Evolutionary conservation across 2,797 vertebrate species (phyloP).

Genomic region (Smutsia gigantea): DNA sequence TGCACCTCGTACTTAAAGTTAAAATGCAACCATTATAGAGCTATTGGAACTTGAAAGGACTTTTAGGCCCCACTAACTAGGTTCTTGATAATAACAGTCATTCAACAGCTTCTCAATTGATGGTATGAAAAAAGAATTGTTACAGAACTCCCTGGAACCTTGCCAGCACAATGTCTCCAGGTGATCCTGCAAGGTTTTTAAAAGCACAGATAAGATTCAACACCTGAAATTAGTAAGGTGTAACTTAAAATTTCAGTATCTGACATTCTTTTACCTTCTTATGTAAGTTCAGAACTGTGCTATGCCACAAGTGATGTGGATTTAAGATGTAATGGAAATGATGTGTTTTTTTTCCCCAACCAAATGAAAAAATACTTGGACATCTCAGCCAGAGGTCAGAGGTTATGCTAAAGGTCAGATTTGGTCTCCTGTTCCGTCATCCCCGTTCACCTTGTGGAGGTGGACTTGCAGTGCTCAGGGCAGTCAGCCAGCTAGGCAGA

Average conservation of each 20-base stretch:
- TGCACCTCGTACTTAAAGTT: constrained; percentile 20
- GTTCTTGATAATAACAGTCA: constrained; percentile 34
- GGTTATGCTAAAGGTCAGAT: not conserved
- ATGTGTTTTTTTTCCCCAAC: not conserved
- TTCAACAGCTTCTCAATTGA: constrained; percentile 14
- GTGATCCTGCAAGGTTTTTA: not conserved
- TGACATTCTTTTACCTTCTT: not conserved
- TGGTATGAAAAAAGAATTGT: constrained; percentile 39
- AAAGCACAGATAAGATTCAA: not conserved
- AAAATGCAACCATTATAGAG: not conserved
- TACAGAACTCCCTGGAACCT: constrained; percentile 8
- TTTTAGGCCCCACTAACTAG: not conserved
- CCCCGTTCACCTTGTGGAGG: not conserved
- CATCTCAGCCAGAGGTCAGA: not conserved
- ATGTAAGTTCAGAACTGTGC: not conserved
- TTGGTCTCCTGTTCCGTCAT: not conserved
- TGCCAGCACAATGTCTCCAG: constrained; percentile 24
- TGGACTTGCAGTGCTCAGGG: not conserved
- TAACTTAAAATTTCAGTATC: constrained; percentile 46
- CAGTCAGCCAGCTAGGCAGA: not conserved
- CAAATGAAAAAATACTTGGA: constrained; percentile 43
- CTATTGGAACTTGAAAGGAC: constrained; percentile 59
- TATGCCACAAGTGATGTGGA: not conserved
- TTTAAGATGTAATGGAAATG: constrained; percentile 25
- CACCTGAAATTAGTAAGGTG: not conserved